Percentiles rank a stretch among this genome's conserved stretches.
These are phyloP conservation scores for Idaea biselata DNA, from an alignment of 2,888 invertebrate species.

Conservation along the genomic window DNA sequence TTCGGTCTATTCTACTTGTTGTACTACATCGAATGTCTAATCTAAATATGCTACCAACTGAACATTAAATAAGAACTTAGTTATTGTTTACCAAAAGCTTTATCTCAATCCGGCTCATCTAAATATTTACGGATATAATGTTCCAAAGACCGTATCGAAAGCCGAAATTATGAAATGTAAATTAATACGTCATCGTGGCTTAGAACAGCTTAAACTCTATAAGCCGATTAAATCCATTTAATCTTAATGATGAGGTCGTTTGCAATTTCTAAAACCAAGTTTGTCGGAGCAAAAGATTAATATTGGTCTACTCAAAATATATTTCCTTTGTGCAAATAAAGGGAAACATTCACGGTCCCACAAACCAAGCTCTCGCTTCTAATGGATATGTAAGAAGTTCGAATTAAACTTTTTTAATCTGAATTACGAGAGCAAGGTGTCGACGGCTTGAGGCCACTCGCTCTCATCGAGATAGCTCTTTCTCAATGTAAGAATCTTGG, in stretches of 20 bases:
- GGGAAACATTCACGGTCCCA: constrained; percentile 15
- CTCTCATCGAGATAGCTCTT: constrained; percentile 67
- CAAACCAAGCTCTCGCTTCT: constrained; percentile 20
- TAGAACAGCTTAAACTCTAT: constrained; percentile 46
- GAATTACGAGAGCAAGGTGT: constrained; percentile 57
- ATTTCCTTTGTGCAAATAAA: constrained; percentile 4
- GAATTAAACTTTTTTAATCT: constrained; percentile 75
- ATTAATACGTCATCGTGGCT: constrained; percentile 62
- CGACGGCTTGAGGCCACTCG: constrained; percentile 60
- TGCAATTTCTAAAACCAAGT: constrained; percentile 16
- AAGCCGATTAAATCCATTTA: constrained; percentile 45
- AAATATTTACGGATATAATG: constrained; percentile 24
- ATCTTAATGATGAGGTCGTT: constrained; percentile 44
- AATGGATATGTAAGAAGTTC: constrained; percentile 49
- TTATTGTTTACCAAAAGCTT: constrained; percentile 16
- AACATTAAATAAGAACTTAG: constrained; percentile 9
- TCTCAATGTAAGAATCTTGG: constrained; percentile 70
- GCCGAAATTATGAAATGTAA: constrained; percentile 56
- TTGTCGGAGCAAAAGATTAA: constrained; percentile 5
- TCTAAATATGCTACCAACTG: neutral
- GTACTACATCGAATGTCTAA: neutral
- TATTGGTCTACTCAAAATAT: neutral
- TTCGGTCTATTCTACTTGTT: too few species aligned
- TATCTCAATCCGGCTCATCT: constrained; percentile 15
- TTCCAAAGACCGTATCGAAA: constrained; percentile 18